phyloP scores from a whole-genome alignment of 2,797 vertebrate species.

The Alcedo atthis region DNA sequence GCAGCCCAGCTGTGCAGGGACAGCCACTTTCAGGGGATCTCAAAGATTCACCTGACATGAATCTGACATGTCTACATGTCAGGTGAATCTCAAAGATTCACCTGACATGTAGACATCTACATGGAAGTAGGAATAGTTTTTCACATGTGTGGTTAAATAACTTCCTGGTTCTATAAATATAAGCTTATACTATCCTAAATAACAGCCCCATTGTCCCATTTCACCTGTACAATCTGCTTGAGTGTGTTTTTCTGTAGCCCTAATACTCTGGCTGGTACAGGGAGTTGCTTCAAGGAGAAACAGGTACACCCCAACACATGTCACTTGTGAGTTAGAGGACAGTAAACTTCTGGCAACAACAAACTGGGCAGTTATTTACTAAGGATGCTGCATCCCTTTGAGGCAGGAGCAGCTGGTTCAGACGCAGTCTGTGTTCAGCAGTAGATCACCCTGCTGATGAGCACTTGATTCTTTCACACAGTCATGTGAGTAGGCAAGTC shows the following conservation, averaged over 20 bases:
- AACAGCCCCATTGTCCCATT: background rate
- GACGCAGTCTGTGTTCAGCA: too few species aligned
- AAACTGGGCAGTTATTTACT: background rate
- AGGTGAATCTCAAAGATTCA: too few species aligned
- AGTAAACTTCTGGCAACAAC: background rate
- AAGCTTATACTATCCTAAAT: background rate
- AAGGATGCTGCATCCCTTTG: background rate
- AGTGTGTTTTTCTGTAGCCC: background rate
- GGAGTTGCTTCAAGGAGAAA: background rate
- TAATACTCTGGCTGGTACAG: background rate
- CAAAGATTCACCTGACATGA: too few species aligned
- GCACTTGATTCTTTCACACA: background rate
- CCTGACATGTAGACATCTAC: background rate
- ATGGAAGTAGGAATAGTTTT: background rate
- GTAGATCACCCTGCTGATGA: accelerated
- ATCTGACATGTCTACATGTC: too few species aligned
- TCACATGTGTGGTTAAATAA: background rate
- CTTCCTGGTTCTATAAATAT: background rate
- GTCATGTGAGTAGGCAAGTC: accelerated
- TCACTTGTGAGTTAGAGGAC: background rate
- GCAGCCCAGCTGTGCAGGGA: too few species aligned
- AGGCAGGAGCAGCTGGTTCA: background rate
- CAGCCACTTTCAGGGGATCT: too few species aligned
- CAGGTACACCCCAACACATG: background rate
- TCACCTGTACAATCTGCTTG: background rate